These are phyloP conservation scores for Heliconius congener DNA, from an alignment of 1,140 invertebrate species.

Conservation along the genomic window DNA sequence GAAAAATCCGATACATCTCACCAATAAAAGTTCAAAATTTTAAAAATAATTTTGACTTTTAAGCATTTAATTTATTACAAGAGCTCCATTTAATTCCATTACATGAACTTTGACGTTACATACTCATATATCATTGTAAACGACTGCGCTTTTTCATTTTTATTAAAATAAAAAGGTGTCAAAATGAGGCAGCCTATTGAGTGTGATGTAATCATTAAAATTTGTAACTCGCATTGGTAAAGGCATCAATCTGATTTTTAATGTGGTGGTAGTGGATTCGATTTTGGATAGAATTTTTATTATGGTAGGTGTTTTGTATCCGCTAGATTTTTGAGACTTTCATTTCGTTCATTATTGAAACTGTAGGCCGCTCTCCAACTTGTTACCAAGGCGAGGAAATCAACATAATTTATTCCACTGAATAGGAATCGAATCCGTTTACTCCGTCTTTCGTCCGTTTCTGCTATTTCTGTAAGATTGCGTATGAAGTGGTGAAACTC, in stretches of 20 bases:
- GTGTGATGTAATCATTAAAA: not conserved
- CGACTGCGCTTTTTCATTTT: not conserved
- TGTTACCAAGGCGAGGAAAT: no score
- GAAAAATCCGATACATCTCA: not conserved
- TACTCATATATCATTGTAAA: not conserved
- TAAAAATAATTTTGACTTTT: not conserved
- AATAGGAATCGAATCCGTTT: no score
- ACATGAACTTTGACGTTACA: conserved; percentile 6
- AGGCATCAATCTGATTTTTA: not conserved
- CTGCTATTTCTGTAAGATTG: no score
- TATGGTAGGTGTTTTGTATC: no score
- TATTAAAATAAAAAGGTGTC: not conserved
- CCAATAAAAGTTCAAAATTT: not conserved
- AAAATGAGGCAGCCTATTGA: not conserved
- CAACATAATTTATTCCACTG: no score
- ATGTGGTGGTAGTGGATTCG: not conserved
- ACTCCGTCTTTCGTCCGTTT: no score
- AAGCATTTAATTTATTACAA: conserved; percentile 5
- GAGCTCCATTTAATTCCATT: conserved; percentile 7
- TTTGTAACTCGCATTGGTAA: not conserved
- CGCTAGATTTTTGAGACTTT: no score
- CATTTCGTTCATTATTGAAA: no score
- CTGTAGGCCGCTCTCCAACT: no score
- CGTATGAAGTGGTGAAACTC: no score
- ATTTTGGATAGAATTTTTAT: not conserved